Conservation (phyloP, 2,113 vertebrate genomes). For the Arenaria interpres region DNA sequence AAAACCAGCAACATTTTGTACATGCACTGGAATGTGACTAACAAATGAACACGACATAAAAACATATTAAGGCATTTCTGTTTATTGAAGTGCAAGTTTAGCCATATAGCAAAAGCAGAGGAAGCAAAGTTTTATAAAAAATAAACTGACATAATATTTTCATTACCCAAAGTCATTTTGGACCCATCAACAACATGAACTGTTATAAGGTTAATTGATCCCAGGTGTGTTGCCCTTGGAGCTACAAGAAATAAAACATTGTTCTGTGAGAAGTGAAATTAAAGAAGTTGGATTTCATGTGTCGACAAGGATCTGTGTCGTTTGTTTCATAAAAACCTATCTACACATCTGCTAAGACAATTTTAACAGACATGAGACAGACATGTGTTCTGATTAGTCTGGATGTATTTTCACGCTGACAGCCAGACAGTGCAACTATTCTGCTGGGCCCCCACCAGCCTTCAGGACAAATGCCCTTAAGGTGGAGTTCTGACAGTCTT, state of each 20-base stretch:
- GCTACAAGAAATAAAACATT: slow-evolving; percentile 63
- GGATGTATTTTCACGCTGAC: neutral
- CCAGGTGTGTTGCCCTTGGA: slow-evolving; percentile 55
- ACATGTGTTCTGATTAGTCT: neutral
- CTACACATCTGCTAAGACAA: neutral
- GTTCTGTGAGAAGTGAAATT: neutral
- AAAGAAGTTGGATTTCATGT: neutral
- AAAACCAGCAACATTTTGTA: neutral
- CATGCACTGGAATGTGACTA: neutral
- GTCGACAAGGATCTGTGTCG: neutral
- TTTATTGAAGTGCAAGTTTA: neutral
- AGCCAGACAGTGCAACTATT: neutral
- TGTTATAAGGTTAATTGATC: slow-evolving; percentile 65
- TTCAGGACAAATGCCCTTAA: neutral
- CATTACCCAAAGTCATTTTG: slow-evolving; percentile 62
- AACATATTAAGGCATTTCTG: neutral
- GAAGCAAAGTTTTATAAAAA: slow-evolving; percentile 5
- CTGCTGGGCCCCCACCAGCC: neutral
- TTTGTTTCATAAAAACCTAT: slow-evolving; percentile 4
- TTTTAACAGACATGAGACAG: neutral
- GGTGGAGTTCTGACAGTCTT: neutral
- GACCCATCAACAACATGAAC: slow-evolving; percentile 64
- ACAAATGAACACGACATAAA: neutral
- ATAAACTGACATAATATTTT: slow-evolving; percentile 1
- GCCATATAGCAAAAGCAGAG: slow-evolving; percentile 15